Conservation (phyloP, 2,113 vertebrate species). For the Rhynchomys soricoides region DNA sequence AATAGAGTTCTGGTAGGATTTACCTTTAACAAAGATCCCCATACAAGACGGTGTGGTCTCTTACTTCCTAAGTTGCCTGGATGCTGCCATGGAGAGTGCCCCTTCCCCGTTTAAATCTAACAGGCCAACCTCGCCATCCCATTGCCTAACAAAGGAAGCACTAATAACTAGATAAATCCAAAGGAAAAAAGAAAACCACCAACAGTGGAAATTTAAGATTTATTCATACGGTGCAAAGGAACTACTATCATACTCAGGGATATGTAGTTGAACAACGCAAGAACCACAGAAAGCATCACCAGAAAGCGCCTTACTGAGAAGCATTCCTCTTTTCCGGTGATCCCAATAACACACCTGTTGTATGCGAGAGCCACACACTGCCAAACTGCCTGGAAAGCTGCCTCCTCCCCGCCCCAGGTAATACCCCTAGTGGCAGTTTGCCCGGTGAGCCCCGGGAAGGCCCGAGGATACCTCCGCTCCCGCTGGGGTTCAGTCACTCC, state of each 20-base stretch:
- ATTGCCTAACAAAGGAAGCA: not conserved
- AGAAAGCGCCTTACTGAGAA: not conserved
- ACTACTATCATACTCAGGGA: not conserved
- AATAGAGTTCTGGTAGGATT: not conserved
- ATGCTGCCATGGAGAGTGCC: not conserved
- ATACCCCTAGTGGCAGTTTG: not conserved
- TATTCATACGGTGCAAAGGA: not conserved
- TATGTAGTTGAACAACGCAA: not conserved
- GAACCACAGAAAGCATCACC: not conserved
- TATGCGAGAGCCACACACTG: not conserved
- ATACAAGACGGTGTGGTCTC: not conserved
- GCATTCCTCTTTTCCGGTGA: conserved; percentile 42
- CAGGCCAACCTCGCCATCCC: not conserved
- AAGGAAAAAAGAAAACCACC: not conserved
- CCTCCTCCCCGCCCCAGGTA: not conserved
- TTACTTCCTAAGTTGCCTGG: not conserved
- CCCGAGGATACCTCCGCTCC: not conserved
- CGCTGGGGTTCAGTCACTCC: not conserved
- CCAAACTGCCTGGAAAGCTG: not conserved
- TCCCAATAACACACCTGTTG: conserved; percentile 48
- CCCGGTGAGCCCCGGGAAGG: not conserved
- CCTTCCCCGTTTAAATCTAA: not conserved
- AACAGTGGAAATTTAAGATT: not conserved
- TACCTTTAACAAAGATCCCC: not conserved
- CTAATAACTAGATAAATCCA: not conserved